Evolutionary conservation across 2,113 vertebrate species (phyloP), one percentile per base, ranked within the genome.

Genomic region (Ceratotherium simum): DNA sequence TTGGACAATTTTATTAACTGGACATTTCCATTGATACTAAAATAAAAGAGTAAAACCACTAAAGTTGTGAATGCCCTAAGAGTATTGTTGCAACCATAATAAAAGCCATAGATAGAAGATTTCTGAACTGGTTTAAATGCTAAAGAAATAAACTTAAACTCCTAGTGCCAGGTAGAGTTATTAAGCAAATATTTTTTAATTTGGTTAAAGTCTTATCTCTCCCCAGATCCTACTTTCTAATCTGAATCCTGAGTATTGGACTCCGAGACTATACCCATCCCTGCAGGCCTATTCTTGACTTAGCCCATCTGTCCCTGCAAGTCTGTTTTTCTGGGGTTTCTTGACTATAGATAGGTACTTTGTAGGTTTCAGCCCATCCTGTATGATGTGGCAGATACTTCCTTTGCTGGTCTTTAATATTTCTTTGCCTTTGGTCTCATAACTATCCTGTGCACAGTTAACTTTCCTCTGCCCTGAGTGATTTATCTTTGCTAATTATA

Each of bases 121-220:
- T 70, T 89, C 21, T 82, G 85, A 92, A 78, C 67, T 70, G 12
- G 10, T 62, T 90, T 92, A 96, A 92, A 54, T 65, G 39, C 12
- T 29, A 31, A 70, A 94, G 33, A 89, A 88, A 42, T 36, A 87
- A 62, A 67, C 33, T 27, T 23, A 82, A 87, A 36, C 17, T 86
- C 20, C 25, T 25, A 79, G 33, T 36, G 6, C 42, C 3, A 51
- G n/a, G 8, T 54, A 60, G 16, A 79, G 42, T 75, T 84, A 67
- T 31, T 48, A 78, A 93, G 33, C 13, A 69, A 25, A 58, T 88
- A n/a, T 46, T 83, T 54, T 91, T 91, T 79, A 48, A 78, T 79
- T 96, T 79, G 75, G 6, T 76, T 29, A 60, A 64, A 79, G 25
- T 82, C 6, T 70, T 20, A 48, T 11, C 33, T 90, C 29, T 79